phyloP scores from a whole-genome alignment of 37 sponge, comb jelly and placozoan genomes.

The Halisarca cf. caerulea region DNA sequence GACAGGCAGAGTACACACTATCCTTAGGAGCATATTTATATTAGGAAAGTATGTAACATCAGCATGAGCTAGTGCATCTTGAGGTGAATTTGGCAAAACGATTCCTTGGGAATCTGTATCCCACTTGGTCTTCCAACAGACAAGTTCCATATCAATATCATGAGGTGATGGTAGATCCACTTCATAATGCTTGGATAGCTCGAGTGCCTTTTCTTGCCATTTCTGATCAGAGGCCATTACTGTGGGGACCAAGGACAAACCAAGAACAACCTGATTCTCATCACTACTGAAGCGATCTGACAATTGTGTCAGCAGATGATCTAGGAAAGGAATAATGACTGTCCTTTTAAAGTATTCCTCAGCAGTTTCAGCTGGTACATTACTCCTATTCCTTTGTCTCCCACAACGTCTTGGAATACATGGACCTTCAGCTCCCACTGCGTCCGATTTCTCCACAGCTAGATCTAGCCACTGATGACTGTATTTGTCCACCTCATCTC shows the following conservation, averaged over 20 bases:
- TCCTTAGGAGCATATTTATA: not conserved
- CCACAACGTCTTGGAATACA: slow-evolving; percentile 44
- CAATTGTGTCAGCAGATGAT: no score
- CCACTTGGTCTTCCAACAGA: slow-evolving; percentile 5
- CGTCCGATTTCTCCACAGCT: slow-evolving; percentile 17
- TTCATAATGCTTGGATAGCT: not conserved
- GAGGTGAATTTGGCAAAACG: not conserved
- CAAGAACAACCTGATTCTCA: not conserved
- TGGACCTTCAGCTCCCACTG: slow-evolving; percentile 17
- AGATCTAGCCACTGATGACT: slow-evolving; percentile 48
- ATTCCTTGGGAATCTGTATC: not conserved
- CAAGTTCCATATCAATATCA: slow-evolving; percentile 3
- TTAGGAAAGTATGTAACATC: not conserved
- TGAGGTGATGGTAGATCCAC: slow-evolving; percentile 22
- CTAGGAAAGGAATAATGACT: not conserved
- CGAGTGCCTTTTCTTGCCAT: slow-evolving; percentile 5
- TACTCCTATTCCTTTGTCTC: not conserved
- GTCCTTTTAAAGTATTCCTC: slow-evolving; percentile 3
- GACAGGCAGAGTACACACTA: not conserved
- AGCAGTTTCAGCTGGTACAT: not conserved
- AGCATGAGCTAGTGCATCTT: not conserved
- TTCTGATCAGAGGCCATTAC: not conserved
- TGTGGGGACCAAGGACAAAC: slow-evolving; percentile 5
- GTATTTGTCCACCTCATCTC: no score
- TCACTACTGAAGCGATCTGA: no score